Conservation (phyloP, 2,113 vertebrate species). For the Eira barbara region DNA sequence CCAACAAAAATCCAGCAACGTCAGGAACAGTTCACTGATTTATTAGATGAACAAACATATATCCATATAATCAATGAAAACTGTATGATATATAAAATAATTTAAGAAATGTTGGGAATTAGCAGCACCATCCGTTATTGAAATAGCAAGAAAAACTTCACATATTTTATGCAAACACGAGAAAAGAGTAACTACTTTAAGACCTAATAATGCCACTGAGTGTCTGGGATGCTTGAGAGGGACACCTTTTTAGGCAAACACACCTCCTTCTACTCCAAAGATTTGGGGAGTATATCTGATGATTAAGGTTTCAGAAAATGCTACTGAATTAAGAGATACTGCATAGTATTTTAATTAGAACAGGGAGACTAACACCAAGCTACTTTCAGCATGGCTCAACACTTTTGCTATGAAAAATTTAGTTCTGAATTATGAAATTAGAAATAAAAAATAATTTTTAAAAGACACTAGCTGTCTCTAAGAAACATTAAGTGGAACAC, state of each 20-base stretch:
- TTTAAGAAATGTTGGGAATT: slow-evolving; percentile 81
- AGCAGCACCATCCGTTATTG: slow-evolving; percentile 82
- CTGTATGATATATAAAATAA: slow-evolving; percentile 83
- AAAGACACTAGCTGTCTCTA: slow-evolving; percentile 84
- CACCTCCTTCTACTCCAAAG: slow-evolving; percentile 24
- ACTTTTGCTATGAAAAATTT: slow-evolving; percentile 76
- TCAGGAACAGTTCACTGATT: slow-evolving; percentile 77
- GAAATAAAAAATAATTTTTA: slow-evolving; percentile 82
- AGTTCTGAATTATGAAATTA: slow-evolving; percentile 83
- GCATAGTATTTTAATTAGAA: slow-evolving; percentile 83
- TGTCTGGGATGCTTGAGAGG: slow-evolving; percentile 32
- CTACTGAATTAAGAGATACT: slow-evolving; percentile 80
- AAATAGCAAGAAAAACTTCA: slow-evolving; percentile 79
- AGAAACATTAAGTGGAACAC: slow-evolving; percentile 80
- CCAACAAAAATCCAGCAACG: slow-evolving; percentile 50
- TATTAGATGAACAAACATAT: slow-evolving; percentile 83
- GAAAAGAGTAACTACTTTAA: slow-evolving; percentile 57
- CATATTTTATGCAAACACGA: slow-evolving; percentile 56
- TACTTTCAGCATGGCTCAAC: slow-evolving; percentile 71
- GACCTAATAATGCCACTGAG: slow-evolving; percentile 61
- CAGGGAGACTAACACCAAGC: slow-evolving; percentile 70
- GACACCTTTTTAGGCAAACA: slow-evolving; percentile 41
- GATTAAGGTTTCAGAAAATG: slow-evolving; percentile 76
- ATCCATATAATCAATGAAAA: slow-evolving; percentile 79
- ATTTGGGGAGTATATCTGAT: slow-evolving; percentile 71